Base-by-base conservation (phyloP, 2,888 invertebrate genomes). In the Tenthredo amoena region DNA sequence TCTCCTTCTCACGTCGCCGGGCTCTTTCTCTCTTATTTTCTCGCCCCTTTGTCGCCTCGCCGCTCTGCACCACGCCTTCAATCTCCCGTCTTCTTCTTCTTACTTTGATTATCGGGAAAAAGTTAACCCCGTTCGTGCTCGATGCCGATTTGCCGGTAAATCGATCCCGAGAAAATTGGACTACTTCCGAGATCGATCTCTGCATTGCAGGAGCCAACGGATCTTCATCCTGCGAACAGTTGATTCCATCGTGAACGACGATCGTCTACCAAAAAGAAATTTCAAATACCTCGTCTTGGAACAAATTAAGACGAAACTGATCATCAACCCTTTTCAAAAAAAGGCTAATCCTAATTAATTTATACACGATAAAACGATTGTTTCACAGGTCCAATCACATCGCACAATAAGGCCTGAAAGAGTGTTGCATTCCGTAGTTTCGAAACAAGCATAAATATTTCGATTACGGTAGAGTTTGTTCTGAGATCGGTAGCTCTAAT, bases 101-200 rank as follows among this genome's bases (percentile, higher is more conserved):
- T 47, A 40, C 34, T 31, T 47, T 18, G 58, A 81, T 47, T n/a
- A 83, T 43, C 81, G 81, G 81, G 62, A n/a, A 62, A 31, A 55
- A 81, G 15, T 31, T 7, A 34, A 18, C 40, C n/a, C 40, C 37
- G 31, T 81, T 65, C 40, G 40, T 81, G 81, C 26, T 43, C 74
- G 50, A 77, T 77, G 21, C 62, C 81, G 40, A 81, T 81, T 65
- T 43, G 2, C 37, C 37, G 81, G 31, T 65, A 40, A 62, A 21
- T 62, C n/a, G 21, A 47, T 81, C 34, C 40, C 40, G 21, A 62
- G 81, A 81, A 81, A 40, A 81, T 81, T 62, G 62, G 10, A 81
- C 15, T 26, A 21, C 21, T 40, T 43, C 65, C 40, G 18, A 34
- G 62, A n/a, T 21, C 81, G 37, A 18, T 58, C 21, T 31, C 18